Conservation (phyloP, 2,888 invertebrate genomes). For the Thelaira solivaga region DNA sequence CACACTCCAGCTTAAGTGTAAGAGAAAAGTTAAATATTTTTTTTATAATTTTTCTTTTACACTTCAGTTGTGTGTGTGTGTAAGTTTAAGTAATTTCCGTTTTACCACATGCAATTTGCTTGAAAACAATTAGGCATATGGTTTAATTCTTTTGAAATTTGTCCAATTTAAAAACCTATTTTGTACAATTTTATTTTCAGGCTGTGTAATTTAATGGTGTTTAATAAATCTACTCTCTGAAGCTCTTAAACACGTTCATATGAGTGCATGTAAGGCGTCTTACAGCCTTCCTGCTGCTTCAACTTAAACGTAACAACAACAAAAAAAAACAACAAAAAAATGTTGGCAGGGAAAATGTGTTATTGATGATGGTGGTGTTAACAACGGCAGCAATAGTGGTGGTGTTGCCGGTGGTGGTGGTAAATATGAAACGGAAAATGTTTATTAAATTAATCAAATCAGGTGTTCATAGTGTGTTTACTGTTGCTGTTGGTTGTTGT, state of each 20-base stretch:
- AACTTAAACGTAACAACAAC: background rate
- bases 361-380: background rate
- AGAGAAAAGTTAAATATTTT: background rate
- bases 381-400: background rate
- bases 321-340: too few relatives aligned
- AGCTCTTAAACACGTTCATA: constrained; percentile 12
- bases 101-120: background rate
- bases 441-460: constrained; percentile 63
- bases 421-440: constrained; percentile 50
- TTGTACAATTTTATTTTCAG: background rate
- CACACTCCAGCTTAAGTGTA: too few relatives aligned
- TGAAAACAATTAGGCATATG: background rate
- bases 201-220: constrained; percentile 37
- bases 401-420: background rate
- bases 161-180: constrained; percentile 15
- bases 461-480: constrained; percentile 57
- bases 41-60: background rate
- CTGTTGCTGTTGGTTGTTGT: constrained; percentile 6
- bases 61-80: too few relatives aligned
- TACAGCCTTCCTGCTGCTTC: background rate
- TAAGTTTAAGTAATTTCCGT: too few relatives aligned
- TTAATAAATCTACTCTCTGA: constrained; percentile 17
- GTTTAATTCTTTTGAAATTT: background rate
- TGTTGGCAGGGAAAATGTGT: background rate
- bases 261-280: background rate